These are phyloP conservation scores for Neocloeon triangulifer DNA, from an alignment of 1,140 invertebrate species.

Conservation along the genomic window DNA sequence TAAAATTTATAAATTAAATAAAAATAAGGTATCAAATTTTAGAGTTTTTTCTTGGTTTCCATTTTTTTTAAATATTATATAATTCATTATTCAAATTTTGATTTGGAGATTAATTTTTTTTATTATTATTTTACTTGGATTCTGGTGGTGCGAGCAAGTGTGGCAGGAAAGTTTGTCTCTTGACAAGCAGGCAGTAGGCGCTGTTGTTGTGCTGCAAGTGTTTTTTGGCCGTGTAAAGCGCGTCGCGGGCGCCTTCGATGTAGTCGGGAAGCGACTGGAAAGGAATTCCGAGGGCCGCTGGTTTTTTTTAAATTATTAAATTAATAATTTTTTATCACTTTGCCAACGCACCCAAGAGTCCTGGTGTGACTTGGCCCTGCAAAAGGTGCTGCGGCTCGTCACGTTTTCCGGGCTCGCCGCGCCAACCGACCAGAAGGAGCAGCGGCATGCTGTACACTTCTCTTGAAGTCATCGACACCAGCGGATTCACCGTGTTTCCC, in stretches of 20 bases:
- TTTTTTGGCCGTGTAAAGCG: slow-evolving; percentile 18
- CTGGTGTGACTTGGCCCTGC: slow-evolving; percentile 21
- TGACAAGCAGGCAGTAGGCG: slow-evolving; percentile 21
- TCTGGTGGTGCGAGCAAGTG: too few species aligned
- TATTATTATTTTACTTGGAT: too few species aligned
- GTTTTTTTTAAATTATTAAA: slow-evolving; percentile 6
- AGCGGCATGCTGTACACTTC: slow-evolving; percentile 22
- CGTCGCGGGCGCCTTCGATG: slow-evolving; percentile 18
- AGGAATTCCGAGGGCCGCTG: slow-evolving; percentile 22
- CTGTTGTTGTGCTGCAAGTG: slow-evolving; percentile 18
- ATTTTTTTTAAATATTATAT: too few species aligned
- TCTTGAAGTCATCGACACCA: slow-evolving; percentile 18
- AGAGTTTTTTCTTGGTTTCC: too few species aligned
- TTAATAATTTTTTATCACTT: slow-evolving; percentile 2
- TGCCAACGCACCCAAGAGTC: slow-evolving; percentile 19
- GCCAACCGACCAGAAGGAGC: slow-evolving; percentile 23
- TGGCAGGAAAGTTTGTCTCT: slow-evolving; percentile 20
- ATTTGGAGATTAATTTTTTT: too few species aligned
- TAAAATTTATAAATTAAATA: too few species aligned
- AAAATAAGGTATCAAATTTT: too few species aligned
- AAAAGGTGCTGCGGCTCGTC: slow-evolving; percentile 23
- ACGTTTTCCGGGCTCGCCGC: slow-evolving; percentile 22
- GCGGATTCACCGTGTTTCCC: slow-evolving; percentile 22
- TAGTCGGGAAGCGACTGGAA: slow-evolving; percentile 21
- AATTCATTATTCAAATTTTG: too few species aligned